phyloP scores from a whole-genome alignment of 2,797 vertebrate species.

The Hydrocynus forskahlii region DNA sequence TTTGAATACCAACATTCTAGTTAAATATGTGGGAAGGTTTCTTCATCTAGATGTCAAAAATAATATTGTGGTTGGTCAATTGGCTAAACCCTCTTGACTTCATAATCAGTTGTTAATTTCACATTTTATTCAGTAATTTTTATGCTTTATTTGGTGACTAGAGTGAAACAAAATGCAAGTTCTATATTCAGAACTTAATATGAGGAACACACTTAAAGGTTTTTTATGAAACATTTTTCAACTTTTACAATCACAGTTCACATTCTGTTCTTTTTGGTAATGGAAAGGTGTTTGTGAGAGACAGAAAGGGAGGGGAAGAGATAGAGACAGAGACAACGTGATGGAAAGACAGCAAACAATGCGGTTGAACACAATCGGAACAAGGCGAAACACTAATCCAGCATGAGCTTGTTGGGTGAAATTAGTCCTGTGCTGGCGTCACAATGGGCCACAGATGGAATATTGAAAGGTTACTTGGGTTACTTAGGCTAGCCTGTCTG shows the following conservation, averaged over 20 bases:
- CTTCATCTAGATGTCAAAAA: too few species aligned
- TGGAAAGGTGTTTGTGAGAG: not conserved
- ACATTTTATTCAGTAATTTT: too few species aligned
- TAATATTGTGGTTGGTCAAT: too few species aligned
- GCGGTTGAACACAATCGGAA: slow-evolving; percentile 34
- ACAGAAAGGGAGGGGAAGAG: slow-evolving; percentile 34
- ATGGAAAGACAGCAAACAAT: slow-evolving; percentile 6
- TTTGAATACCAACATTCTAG: too few species aligned
- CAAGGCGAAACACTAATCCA: slow-evolving; percentile 52
- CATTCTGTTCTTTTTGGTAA: not conserved
- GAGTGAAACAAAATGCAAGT: not conserved
- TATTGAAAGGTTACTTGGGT: slow-evolving; percentile 85
- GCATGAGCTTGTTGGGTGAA: slow-evolving; percentile 64
- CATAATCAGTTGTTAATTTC: too few species aligned
- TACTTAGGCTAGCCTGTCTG: slow-evolving; percentile 81
- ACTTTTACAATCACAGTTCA: not conserved
- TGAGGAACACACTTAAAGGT: not conserved
- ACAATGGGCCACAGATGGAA: slow-evolving; percentile 80
- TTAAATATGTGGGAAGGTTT: too few species aligned
- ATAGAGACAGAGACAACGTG: slow-evolving; percentile 30
- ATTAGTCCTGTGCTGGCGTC: slow-evolving; percentile 74
- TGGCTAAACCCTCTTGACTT: too few species aligned
- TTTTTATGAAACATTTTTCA: not conserved
- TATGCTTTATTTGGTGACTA: too few species aligned
- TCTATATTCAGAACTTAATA: not conserved